phyloP scores from a whole-genome alignment of 2,113 vertebrate genomes.

The Cephalopterus ornatus region DNA sequence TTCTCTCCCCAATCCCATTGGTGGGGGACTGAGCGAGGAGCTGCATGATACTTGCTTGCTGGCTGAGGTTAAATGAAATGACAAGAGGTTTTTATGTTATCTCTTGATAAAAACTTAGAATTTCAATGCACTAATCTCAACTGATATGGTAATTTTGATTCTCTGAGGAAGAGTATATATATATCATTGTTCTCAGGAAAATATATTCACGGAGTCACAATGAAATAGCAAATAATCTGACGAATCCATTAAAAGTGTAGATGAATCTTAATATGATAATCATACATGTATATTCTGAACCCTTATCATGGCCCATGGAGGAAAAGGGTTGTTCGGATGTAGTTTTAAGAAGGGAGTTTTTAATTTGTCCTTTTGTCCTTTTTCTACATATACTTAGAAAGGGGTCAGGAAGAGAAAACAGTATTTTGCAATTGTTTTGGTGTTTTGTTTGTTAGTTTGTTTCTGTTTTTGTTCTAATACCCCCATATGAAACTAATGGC shows the following conservation, averaged over 20 bases:
- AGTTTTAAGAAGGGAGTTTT: not conserved
- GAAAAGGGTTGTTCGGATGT: not conserved
- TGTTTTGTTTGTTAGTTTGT: not conserved
- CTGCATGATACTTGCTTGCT: not conserved
- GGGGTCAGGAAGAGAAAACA: not conserved
- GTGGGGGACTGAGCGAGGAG: not conserved
- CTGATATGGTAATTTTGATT: not conserved
- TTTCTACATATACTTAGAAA: not conserved
- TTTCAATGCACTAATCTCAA: not conserved
- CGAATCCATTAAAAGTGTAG: not conserved
- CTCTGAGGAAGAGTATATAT: not conserved
- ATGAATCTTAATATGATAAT: not conserved
- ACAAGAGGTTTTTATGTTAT: not conserved
- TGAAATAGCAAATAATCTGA: not conserved
- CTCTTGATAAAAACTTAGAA: not conserved
- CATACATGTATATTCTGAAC: not conserved
- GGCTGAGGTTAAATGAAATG: not conserved
- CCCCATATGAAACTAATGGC: not conserved
- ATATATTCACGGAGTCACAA: not conserved
- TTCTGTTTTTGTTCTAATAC: not conserved
- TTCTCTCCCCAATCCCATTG: not conserved
- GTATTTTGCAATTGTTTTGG: not conserved
- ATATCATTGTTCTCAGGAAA: not conserved
- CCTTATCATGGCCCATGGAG: not conserved
- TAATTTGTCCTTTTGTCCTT: not conserved